Conservation (phyloP, 2,113 vertebrate species). For the Sclerurus mexicanus region DNA sequence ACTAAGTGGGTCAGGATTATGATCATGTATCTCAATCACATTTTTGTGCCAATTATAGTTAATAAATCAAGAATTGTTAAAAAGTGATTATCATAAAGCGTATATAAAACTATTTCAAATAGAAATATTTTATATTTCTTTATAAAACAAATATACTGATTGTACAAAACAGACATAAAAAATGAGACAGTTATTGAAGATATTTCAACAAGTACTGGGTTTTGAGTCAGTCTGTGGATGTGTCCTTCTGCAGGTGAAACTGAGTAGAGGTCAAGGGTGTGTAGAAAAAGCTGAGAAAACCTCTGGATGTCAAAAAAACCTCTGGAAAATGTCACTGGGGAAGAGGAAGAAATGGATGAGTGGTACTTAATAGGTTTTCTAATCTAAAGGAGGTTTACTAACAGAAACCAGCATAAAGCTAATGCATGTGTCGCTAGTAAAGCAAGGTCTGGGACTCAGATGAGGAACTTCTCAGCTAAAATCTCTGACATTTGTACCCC, state of each 20-base stretch:
- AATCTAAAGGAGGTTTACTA: neutral
- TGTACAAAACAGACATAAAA: neutral
- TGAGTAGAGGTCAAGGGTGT: neutral
- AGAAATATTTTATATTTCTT: neutral
- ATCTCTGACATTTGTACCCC: neutral
- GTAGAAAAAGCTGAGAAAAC: neutral
- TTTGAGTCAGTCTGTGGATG: neutral
- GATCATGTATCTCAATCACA: neutral
- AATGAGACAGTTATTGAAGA: neutral
- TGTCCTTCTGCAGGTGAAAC: neutral
- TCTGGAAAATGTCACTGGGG: neutral
- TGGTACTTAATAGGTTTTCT: neutral
- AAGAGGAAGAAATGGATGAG: neutral
- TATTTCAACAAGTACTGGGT: neutral
- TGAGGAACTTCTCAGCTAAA: neutral
- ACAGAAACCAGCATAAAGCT: neutral
- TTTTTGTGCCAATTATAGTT: neutral
- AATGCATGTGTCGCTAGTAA: neutral
- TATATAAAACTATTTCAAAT: neutral
- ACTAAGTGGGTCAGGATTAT: neutral
- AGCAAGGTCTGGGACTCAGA: neutral
- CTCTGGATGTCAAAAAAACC: neutral
- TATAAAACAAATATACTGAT: neutral
- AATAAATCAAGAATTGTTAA: neutral
- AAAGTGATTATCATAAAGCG: neutral